A percentile compares a stretch with the other conserved stretches of the same genome.
Evolutionary conservation across 2,888 invertebrate species (phyloP).

Genomic region (Pilophorus perplexus): DNA sequence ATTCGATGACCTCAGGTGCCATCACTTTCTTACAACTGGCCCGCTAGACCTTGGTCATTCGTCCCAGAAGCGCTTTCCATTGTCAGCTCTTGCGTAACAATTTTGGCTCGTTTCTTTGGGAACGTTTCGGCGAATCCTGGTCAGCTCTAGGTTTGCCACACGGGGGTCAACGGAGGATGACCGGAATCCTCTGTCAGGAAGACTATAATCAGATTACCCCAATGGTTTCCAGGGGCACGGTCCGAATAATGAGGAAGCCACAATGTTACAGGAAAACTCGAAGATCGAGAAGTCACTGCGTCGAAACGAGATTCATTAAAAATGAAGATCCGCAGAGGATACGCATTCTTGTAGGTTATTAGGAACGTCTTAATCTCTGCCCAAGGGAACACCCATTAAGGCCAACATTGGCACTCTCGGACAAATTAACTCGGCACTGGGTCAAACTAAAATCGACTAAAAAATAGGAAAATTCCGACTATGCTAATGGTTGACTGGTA

Average conservation of each 20-base stretch:
- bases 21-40: conserved; percentile 8
- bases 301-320: too few species aligned
- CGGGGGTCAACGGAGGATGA: conserved; percentile 4
- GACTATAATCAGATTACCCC: background rate
- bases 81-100: conserved; percentile 10
- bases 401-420: too few species aligned
- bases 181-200: background rate
- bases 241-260: background rate
- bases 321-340: too few species aligned
- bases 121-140: background rate
- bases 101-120: background rate
- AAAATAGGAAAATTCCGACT: too few species aligned
- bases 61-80: conserved; percentile 2
- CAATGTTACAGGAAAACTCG: too few species aligned
- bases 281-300: too few species aligned
- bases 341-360: too few species aligned
- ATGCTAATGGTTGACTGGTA: too few species aligned
- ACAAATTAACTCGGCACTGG: too few species aligned
- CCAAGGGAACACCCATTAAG: too few species aligned
- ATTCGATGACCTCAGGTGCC: conserved; percentile 1
- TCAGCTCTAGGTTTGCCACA: background rate
- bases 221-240: background rate
- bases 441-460: too few species aligned
- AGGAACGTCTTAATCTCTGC: too few species aligned
- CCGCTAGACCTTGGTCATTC: conserved; percentile 14